Percentiles rank a stretch among this genome's conserved stretches.
Conservation (phyloP, 2,888 invertebrate species). For the Gonocerus acuteangulatus region DNA sequence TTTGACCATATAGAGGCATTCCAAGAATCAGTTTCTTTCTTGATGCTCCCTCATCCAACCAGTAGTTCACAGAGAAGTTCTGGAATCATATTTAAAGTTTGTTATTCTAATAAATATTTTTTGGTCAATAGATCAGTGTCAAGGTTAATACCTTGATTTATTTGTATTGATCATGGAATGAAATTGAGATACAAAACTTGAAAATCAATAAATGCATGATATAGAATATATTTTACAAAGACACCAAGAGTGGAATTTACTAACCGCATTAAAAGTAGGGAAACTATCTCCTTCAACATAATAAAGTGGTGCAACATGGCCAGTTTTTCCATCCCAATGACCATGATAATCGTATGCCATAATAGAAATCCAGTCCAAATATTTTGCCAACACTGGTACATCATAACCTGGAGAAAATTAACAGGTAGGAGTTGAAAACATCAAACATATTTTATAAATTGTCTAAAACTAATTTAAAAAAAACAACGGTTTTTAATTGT, state of each 20-base stretch:
- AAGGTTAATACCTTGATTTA: too few species aligned
- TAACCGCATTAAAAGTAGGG: conserved; percentile 62
- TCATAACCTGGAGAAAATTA: conserved; percentile 58
- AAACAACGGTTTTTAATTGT: too few species aligned
- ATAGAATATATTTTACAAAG: too few species aligned
- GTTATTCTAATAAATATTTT: too few species aligned
- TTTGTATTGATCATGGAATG: too few species aligned
- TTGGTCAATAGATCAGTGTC: too few species aligned
- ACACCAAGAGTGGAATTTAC: too few species aligned
- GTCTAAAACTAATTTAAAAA: too few species aligned
- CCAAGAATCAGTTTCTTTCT: conserved; percentile 62
- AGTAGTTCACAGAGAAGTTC: conserved; percentile 65
- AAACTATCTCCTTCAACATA: conserved; percentile 55
- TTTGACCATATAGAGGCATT: conserved; percentile 68
- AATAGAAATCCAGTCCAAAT: conserved; percentile 72
- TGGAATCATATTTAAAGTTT: conserved; percentile 41
- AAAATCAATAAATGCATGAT: too few species aligned
- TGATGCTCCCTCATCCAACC: conserved; percentile 60
- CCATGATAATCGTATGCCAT: conserved; percentile 79
- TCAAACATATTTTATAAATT: too few species aligned
- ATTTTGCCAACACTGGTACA: conserved; percentile 54
- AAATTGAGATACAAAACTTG: too few species aligned
- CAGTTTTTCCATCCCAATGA: conserved; percentile 63
- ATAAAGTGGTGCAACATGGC: conserved; percentile 66
- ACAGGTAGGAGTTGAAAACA: too few species aligned